Evolutionary conservation across 1,140 invertebrate species (phyloP).

Genomic region (Eumaeus atala): DNA sequence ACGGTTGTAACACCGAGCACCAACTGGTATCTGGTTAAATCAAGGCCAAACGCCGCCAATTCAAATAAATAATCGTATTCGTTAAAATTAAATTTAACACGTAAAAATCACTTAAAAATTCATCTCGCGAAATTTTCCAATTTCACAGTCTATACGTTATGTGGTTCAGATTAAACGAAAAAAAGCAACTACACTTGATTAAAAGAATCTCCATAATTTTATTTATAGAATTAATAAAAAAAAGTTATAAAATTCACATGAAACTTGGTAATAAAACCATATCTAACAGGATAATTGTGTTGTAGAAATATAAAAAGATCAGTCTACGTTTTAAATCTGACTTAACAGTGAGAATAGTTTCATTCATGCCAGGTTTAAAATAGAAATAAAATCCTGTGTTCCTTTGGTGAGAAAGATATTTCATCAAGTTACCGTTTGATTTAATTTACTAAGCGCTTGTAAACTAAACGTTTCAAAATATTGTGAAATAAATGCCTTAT

Average conservation of each 20-base stretch:
- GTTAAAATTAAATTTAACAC: neutral
- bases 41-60: neutral
- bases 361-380: neutral
- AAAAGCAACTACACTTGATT: neutral
- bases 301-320: constrained; percentile 3
- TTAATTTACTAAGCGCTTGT: too few species aligned
- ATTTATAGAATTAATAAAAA: neutral
- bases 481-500: too few species aligned
- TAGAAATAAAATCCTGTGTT: too few species aligned
- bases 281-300: constrained; percentile 2
- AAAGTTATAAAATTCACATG: neutral
- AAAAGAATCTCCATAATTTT: neutral
- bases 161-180: neutral
- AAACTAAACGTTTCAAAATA: too few species aligned
- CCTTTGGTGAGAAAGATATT: too few species aligned
- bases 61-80: constrained; percentile 7
- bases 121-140: neutral
- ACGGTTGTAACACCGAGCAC: neutral
- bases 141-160: neutral
- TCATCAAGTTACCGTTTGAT: too few species aligned
- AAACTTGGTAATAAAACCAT: neutral
- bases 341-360: neutral
- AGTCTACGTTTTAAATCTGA: neutral
- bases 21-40: constrained; percentile 4
- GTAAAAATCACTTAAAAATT: neutral